A percentile compares a stretch with the other conserved stretches of the same genome.
phyloP scores from a whole-genome alignment of 2,888 invertebrate species.

The Sarcophaga subvicina region DNA sequence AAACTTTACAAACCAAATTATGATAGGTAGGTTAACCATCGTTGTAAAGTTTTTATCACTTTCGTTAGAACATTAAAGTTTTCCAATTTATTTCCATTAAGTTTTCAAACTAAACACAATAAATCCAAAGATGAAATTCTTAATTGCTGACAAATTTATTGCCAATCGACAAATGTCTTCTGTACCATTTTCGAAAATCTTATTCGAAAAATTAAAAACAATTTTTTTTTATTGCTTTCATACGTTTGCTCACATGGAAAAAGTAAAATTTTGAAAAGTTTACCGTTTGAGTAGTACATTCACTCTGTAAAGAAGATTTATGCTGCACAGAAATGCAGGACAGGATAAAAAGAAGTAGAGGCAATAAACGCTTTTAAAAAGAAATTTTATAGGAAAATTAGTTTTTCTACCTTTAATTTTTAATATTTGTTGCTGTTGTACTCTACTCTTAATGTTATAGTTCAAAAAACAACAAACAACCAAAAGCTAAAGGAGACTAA shows the following conservation, averaged over 20 bases:
- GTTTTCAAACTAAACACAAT: no score
- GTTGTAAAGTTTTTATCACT: no score
- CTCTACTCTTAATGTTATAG: conserved; percentile 25
- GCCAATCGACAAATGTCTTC: background rate
- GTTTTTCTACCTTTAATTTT: background rate
- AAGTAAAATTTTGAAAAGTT: background rate
- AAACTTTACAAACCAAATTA: no score
- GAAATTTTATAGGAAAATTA: conserved; percentile 34
- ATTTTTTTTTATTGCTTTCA: conserved; percentile 50
- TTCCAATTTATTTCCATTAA: no score
- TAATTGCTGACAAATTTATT: conserved; percentile 12
- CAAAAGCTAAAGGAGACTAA: no score
- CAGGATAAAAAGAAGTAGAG: conserved; percentile 1
- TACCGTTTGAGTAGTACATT: background rate
- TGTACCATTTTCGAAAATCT: conserved; percentile 11
- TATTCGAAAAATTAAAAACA: conserved; percentile 48
- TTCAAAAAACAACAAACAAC: conserved; percentile 1
- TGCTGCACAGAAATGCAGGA: conserved; percentile 15
- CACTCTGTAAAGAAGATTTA: conserved; percentile 5
- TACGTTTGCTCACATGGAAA: conserved; percentile 24
- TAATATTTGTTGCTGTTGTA: background rate
- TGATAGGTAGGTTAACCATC: no score
- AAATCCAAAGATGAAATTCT: background rate
- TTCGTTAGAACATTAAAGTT: no score
- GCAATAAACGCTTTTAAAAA: conserved; percentile 60